These are phyloP conservation scores for Carassius auratus DNA, from an alignment of 2,113 vertebrate genomes.

Conservation along the genomic window DNA sequence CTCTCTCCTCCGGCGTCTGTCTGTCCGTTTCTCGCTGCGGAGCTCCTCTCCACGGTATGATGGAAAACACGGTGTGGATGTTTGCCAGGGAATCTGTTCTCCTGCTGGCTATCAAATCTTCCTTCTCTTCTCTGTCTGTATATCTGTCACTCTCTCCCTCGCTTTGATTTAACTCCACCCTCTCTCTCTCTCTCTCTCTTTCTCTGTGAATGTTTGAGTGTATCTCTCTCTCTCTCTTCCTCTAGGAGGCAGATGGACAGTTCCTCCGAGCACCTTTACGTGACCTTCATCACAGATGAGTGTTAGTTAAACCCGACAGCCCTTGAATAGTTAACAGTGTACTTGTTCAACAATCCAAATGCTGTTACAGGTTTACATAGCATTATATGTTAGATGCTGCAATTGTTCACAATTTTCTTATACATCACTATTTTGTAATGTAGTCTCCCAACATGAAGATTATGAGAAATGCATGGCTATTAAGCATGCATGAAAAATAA, in stretches of 20 bases:
- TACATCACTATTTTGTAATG: background rate
- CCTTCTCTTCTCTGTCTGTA: conserved; percentile 9
- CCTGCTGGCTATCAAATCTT: background rate
- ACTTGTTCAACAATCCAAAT: background rate
- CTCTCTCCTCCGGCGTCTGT: background rate
- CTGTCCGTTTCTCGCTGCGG: conserved; percentile 1
- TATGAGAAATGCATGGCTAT: background rate
- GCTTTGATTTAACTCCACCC: background rate
- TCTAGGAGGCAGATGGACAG: conserved; percentile 14
- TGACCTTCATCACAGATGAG: conserved; percentile 27
- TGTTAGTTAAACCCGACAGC: conserved; percentile 17
- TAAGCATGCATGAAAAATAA: background rate
- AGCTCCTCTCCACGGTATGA: conserved; percentile 63
- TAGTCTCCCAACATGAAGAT: background rate
- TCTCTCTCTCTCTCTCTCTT: background rate
- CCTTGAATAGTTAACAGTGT: background rate
- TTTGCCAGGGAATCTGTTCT: background rate
- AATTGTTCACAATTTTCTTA: background rate
- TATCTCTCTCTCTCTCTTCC: background rate
- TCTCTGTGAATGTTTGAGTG: background rate
- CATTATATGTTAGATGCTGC: no score
- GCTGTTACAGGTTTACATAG: background rate
- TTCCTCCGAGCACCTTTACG: conserved; percentile 13
- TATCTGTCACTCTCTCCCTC: conserved; percentile 24
- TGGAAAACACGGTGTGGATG: conserved; percentile 68